Conservation (phyloP, 2,888 invertebrate species). For the Tinea semifulvella region DNA sequence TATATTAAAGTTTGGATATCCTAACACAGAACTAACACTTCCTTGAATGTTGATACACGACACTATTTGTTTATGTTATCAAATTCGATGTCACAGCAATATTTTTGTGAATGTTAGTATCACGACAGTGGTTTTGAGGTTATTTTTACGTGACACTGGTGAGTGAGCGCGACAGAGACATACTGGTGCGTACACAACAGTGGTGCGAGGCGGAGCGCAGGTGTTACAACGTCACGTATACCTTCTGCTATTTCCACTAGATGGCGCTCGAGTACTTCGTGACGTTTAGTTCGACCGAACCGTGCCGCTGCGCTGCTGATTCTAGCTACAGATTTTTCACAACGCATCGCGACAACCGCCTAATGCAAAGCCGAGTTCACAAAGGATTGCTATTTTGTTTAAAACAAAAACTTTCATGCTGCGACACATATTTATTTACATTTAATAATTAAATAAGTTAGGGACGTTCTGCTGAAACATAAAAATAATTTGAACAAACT, state of each 20-base stretch:
- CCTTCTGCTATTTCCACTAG: slow-evolving; percentile 35
- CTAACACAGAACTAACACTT: neutral
- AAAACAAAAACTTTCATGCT: too few relatives aligned
- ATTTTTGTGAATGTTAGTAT: slow-evolving; percentile 47
- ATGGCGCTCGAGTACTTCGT: slow-evolving; percentile 46
- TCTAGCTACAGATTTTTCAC: slow-evolving; percentile 62
- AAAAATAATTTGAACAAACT: too few relatives aligned
- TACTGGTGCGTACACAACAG: slow-evolving; percentile 18
- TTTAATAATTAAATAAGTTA: too few relatives aligned
- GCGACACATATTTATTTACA: too few relatives aligned
- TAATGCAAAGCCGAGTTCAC: slow-evolving; percentile 42
- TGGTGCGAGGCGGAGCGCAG: slow-evolving; percentile 29
- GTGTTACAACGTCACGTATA: slow-evolving; percentile 34
- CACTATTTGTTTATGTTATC: neutral
- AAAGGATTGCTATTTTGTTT: slow-evolving; percentile 19
- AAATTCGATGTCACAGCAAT: slow-evolving; percentile 31
- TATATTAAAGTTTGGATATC: neutral
- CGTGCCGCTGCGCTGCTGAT: slow-evolving; percentile 57
- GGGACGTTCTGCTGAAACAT: too few relatives aligned
- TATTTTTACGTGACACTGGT: slow-evolving; percentile 59
- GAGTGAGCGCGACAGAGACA: slow-evolving; percentile 58
- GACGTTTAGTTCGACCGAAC: slow-evolving; percentile 58
- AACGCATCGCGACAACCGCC: slow-evolving; percentile 53
- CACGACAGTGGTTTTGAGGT: slow-evolving; percentile 55
- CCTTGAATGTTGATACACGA: neutral